Evolutionary conservation across 2,113 vertebrate species (phyloP).

Genomic region (Gallinago jamesoni): DNA sequence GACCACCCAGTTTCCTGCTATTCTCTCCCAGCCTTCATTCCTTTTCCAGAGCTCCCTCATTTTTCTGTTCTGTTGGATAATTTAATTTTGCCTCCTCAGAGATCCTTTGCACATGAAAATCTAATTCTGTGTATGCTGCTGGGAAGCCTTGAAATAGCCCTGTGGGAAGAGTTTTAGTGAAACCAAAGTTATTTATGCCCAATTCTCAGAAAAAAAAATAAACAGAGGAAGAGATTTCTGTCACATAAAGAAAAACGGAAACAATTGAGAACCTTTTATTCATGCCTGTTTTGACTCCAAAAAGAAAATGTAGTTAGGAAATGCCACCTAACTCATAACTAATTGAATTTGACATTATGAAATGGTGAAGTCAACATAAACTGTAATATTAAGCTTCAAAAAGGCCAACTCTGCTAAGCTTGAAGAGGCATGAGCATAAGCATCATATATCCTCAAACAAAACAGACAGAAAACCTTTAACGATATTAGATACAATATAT

Average conservation of each 20-base stretch:
- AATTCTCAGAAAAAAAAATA: not conserved
- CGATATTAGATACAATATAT: not conserved
- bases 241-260: not conserved
- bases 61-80: conserved; percentile 23
- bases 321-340: not conserved
- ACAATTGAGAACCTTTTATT: not conserved
- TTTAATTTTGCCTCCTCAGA: conserved; percentile 50
- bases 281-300: not conserved
- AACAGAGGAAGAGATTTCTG: not conserved
- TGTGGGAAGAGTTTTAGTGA: conserved; percentile 10
- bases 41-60: not conserved
- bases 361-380: not conserved
- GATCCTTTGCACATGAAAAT: conserved; percentile 28
- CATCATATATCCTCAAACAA: not conserved
- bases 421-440: not conserved
- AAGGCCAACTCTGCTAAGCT: not conserved
- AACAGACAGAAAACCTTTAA: not conserved
- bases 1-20: not conserved
- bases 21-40: not conserved
- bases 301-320: not conserved
- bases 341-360: conserved; percentile 3
- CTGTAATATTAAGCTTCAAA: not conserved
- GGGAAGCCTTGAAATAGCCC: conserved; percentile 38
- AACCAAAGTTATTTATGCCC: conserved; percentile 24
- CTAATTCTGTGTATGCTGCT: conserved; percentile 42